A percentile compares a stretch with the other conserved stretches of the same genome.
Conservation (phyloP, 2,888 invertebrate genomes). For the Tipula confusa region DNA sequence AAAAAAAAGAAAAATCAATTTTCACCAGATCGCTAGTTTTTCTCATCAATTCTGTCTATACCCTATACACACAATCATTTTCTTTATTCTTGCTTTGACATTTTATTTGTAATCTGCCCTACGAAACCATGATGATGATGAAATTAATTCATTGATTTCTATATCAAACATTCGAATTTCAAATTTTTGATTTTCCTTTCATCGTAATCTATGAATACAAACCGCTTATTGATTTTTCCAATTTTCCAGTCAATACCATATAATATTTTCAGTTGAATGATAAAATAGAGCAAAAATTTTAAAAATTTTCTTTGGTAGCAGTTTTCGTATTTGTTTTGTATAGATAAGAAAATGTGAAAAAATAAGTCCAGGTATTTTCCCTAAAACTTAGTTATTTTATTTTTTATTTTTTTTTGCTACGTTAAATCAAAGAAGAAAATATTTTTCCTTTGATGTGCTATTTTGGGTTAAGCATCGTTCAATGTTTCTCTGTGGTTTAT, state of each 20-base stretch:
- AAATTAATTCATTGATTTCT: constrained; percentile 25
- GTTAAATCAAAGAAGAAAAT: not conserved
- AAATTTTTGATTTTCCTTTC: not conserved
- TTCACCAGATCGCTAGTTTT: not conserved
- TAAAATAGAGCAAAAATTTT: not conserved
- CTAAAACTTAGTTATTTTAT: not conserved
- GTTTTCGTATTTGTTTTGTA: not conserved
- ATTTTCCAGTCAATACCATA: not conserved
- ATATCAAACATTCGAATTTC: not conserved
- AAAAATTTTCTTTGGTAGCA: not conserved
- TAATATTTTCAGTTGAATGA: not conserved
- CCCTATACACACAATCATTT: not conserved
- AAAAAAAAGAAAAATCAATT: not conserved
- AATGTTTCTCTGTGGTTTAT: not conserved
- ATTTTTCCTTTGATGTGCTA: not conserved
- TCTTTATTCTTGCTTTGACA: not conserved
- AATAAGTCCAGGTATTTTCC: constrained; percentile 21
- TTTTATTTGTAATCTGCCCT: not conserved
- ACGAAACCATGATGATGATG: not conserved
- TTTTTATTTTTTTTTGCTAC: not conserved
- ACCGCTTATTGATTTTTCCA: not conserved
- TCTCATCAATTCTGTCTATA: not conserved
- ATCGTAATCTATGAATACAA: not conserved
- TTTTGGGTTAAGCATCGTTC: not conserved
- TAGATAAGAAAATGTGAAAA: not conserved